These are phyloP conservation scores for Scomberomorus guttatus DNA, from an alignment of 2,797 vertebrate species.

Conservation along the genomic window DNA sequence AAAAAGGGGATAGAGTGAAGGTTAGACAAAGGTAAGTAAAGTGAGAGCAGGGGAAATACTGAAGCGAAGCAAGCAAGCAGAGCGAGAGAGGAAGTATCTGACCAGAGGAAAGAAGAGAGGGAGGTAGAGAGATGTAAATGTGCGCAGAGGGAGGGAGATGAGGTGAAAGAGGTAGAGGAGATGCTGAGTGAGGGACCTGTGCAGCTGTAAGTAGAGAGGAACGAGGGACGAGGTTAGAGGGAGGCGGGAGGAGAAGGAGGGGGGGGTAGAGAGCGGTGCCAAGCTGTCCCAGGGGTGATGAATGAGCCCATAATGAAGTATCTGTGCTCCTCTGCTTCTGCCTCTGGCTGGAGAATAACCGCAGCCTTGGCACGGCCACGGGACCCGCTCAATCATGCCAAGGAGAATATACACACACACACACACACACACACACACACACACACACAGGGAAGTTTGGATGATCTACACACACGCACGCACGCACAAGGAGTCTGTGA, in stretches of 20 bases:
- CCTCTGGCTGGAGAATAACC: conserved; percentile 74
- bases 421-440: conserved; percentile 14
- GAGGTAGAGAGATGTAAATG: conserved; percentile 14
- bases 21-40: conserved; percentile 59
- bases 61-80: not conserved
- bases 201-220: conserved; percentile 53
- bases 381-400: conserved; percentile 67
- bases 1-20: conserved; percentile 47
- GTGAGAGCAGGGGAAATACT: conserved; percentile 14
- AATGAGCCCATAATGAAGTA: conserved; percentile 86
- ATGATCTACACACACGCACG: conserved; percentile 15
- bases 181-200: conserved; percentile 40
- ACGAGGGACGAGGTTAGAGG: conserved; percentile 52
- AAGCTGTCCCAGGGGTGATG: conserved; percentile 82
- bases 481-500: conserved; percentile 34
- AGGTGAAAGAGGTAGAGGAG: conserved; percentile 49
- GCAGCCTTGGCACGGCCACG: conserved; percentile 71
- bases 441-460: conserved; percentile 16
- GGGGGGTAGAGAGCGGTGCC: conserved; percentile 66
- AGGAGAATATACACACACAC: conserved; percentile 36
- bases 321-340: conserved; percentile 74
- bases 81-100: conserved; percentile 22
- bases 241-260: conserved; percentile 51
- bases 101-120: conserved; percentile 28
- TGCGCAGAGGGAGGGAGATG: conserved; percentile 31